Conservation (phyloP, 2,888 invertebrate genomes). For the Psylliodes chrysocephalus region DNA sequence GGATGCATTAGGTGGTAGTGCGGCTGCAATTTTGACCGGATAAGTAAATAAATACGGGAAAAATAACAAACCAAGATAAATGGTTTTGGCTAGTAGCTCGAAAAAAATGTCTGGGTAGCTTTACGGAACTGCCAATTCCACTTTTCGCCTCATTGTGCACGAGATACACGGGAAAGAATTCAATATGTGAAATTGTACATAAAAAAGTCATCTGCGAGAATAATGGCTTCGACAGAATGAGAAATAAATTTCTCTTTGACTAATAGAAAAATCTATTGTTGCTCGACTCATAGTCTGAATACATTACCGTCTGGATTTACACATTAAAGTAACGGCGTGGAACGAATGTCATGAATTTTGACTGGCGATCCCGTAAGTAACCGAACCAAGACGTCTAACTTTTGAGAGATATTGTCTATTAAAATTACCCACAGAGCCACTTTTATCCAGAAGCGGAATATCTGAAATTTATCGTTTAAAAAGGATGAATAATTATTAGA, state of each 20-base stretch:
- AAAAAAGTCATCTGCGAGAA: conserved; percentile 40
- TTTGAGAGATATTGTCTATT: neutral
- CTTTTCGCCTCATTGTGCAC: conserved; percentile 51
- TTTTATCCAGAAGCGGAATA: neutral
- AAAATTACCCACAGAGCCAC: neutral
- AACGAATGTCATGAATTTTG: conserved; percentile 24
- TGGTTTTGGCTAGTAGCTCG: conserved; percentile 55
- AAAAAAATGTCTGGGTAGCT: conserved; percentile 57
- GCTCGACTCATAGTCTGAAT: conserved; percentile 29
- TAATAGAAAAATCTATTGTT: conserved; percentile 30
- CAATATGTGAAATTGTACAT: conserved; percentile 50
- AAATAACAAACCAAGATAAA: conserved; percentile 63
- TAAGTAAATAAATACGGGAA: conserved; percentile 58
- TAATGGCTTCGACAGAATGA: conserved; percentile 28
- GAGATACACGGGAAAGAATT: conserved; percentile 48
- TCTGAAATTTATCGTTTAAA: neutral
- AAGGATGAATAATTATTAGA: neutral
- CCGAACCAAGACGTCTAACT: neutral
- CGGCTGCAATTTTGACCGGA: conserved; percentile 57
- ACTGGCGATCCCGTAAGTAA: conserved; percentile 4
- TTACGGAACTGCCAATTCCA: conserved; percentile 46
- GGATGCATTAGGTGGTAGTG: conserved; percentile 59
- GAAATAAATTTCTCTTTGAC: conserved; percentile 29
- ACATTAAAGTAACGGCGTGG: conserved; percentile 34
- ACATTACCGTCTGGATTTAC: conserved; percentile 34